Evolutionary conservation across 2,888 invertebrate genomes (phyloP).

Genomic region (Euphydryas editha): DNA sequence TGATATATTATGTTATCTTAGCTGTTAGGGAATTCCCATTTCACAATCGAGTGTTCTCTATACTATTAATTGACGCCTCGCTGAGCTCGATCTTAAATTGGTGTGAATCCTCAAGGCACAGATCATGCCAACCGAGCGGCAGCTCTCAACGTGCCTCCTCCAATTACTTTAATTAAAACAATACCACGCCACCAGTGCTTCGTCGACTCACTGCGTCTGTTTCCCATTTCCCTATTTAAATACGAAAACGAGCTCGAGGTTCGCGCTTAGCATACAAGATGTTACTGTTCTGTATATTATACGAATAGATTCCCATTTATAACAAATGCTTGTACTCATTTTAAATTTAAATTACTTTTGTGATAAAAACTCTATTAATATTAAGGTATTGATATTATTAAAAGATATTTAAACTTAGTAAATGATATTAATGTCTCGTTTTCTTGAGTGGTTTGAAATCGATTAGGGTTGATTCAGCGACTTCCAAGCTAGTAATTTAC

Average conservation of each 20-base stretch:
- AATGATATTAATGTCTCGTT: slow-evolving; percentile 58
- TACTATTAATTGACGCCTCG: slow-evolving; percentile 75
- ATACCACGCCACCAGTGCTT: slow-evolving; percentile 79
- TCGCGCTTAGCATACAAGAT: slow-evolving; percentile 77
- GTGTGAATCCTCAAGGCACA: slow-evolving; percentile 82
- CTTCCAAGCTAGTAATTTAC: slow-evolving; percentile 81
- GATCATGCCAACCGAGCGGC: slow-evolving; percentile 77
- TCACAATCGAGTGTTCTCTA: slow-evolving; percentile 60
- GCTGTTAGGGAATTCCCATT: slow-evolving; percentile 46
- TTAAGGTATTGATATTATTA: slow-evolving; percentile 16
- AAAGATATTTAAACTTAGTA: slow-evolving; percentile 36
- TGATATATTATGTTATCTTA: background rate
- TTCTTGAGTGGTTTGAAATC: slow-evolving; percentile 72
- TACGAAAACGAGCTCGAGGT: slow-evolving; percentile 80
- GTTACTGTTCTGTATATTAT: slow-evolving; percentile 66
- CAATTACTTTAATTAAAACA: slow-evolving; percentile 84
- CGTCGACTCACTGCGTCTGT: slow-evolving; percentile 80
- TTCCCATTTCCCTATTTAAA: slow-evolving; percentile 83
- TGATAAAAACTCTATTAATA: slow-evolving; percentile 6
- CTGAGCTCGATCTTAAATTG: slow-evolving; percentile 77
- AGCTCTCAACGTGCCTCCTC: slow-evolving; percentile 80
- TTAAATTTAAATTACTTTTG: slow-evolving; percentile 6
- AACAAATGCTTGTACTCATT: slow-evolving; percentile 18
- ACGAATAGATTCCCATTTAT: slow-evolving; percentile 52
- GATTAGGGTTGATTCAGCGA: slow-evolving; percentile 81